Conservation (phyloP, 2,888 invertebrate genomes). For the Acholoe squamosa region DNA sequence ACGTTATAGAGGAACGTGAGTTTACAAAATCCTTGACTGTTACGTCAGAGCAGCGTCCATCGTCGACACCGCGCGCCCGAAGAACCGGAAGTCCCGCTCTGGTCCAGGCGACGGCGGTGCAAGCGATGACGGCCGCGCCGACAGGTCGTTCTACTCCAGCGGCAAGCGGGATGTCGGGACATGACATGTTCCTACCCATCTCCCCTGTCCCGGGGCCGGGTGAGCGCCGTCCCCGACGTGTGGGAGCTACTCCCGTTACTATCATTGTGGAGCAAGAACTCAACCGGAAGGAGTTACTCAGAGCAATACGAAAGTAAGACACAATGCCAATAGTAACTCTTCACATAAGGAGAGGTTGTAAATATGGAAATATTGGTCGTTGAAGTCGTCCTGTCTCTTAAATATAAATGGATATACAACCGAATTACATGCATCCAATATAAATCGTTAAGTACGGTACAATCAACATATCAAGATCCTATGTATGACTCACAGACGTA, state of each 20-base stretch:
- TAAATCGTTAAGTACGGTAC: no score
- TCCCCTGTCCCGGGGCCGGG: background rate
- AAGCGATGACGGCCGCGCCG: background rate
- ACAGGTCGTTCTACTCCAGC: slow-evolving; percentile 16
- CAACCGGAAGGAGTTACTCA: background rate
- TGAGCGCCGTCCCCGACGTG: background rate
- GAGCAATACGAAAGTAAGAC: background rate
- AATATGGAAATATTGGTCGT: no score
- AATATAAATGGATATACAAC: no score
- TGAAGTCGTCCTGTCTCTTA: no score
- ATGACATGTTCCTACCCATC: slow-evolving; percentile 25
- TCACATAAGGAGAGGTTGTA: no score
- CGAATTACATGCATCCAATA: no score
- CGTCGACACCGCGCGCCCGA: background rate
- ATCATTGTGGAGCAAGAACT: slow-evolving; percentile 6
- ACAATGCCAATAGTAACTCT: no score
- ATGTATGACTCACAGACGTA: no score
- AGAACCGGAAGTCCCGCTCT: background rate
- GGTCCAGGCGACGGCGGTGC: background rate
- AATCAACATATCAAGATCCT: no score
- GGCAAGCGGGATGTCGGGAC: background rate
- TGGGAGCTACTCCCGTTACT: background rate
- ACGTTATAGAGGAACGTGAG: slow-evolving; percentile 48
- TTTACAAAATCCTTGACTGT: slow-evolving; percentile 29
- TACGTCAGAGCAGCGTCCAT: slow-evolving; percentile 5